phyloP scores from a whole-genome alignment of 2,797 vertebrate genomes.

The Knipowitschia caucasica region DNA sequence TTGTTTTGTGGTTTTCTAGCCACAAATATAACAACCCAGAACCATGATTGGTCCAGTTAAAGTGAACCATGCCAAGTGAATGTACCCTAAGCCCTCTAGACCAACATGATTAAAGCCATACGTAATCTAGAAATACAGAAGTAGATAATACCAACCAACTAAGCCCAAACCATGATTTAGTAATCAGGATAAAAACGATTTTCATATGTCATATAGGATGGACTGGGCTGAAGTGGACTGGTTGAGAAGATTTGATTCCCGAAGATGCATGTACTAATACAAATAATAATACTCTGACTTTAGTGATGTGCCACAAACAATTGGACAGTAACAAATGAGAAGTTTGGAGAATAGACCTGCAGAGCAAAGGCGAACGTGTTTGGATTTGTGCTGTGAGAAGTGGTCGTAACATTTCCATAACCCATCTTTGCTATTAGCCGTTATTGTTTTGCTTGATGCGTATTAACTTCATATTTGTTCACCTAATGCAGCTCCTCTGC shows the following conservation, averaged over 20 bases:
- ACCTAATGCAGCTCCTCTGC: constrained; percentile 20
- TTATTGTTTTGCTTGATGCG: not conserved
- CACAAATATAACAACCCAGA: no score
- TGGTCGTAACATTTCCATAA: not conserved
- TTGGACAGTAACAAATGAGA: not conserved
- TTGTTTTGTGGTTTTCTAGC: no score
- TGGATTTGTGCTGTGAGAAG: not conserved
- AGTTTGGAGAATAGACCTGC: not conserved
- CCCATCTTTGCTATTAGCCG: not conserved
- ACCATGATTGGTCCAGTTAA: no score
- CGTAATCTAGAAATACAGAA: no score
- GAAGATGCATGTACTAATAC: constrained; percentile 25
- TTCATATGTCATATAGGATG: no score
- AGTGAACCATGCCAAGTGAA: no score
- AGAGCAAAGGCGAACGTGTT: not conserved
- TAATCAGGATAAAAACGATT: no score
- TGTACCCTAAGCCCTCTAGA: no score
- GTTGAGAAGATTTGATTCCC: not conserved
- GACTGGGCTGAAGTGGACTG: no score
- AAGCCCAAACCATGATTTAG: no score
- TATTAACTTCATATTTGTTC: not conserved
- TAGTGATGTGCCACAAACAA: not conserved
- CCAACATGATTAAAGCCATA: no score
- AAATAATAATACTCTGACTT: constrained; percentile 9
- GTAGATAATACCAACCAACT: no score